Percentiles rank a stretch among this genome's conserved stretches.
phyloP scores from a whole-genome alignment of 2,888 invertebrate species.

The Catocala fraxini region DNA sequence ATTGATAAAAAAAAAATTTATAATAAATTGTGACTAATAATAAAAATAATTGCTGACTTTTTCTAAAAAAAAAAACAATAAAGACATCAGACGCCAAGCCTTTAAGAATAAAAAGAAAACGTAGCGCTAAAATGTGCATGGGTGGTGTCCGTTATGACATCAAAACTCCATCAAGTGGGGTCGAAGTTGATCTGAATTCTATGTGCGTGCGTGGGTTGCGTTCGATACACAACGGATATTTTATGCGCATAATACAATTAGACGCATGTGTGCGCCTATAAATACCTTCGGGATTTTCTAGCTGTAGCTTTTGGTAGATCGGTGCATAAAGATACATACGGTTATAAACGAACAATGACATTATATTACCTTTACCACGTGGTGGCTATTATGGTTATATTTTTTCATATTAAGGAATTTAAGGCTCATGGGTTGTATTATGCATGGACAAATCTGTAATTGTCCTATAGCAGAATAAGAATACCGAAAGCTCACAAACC shows the following conservation, averaged over 20 bases:
- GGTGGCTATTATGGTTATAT: no score
- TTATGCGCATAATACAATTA: conserved; percentile 56
- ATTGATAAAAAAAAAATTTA: no score
- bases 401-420: no score
- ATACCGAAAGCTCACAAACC: no score
- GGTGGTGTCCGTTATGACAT: conserved; percentile 60
- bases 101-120: conserved; percentile 17
- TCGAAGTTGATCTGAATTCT: conserved; percentile 74
- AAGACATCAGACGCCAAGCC: conserved; percentile 1
- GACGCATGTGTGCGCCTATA: conserved; percentile 50
- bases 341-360: no score
- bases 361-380: no score
- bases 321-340: not conserved
- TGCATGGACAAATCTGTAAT: no score
- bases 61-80: conserved; percentile 8
- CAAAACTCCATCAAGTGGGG: conserved; percentile 76
- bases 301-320: not conserved
- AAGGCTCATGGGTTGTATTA: no score
- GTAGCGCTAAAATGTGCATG: conserved; percentile 40
- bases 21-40: no score
- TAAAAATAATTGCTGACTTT: not conserved
- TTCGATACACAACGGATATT: conserved; percentile 47
- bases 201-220: conserved; percentile 64
- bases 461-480: no score
- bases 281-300: conserved; percentile 25